These are phyloP conservation scores for Lindbergichthys nudifrons DNA, from an alignment of 2,797 vertebrate genomes.

Conservation along the genomic window DNA sequence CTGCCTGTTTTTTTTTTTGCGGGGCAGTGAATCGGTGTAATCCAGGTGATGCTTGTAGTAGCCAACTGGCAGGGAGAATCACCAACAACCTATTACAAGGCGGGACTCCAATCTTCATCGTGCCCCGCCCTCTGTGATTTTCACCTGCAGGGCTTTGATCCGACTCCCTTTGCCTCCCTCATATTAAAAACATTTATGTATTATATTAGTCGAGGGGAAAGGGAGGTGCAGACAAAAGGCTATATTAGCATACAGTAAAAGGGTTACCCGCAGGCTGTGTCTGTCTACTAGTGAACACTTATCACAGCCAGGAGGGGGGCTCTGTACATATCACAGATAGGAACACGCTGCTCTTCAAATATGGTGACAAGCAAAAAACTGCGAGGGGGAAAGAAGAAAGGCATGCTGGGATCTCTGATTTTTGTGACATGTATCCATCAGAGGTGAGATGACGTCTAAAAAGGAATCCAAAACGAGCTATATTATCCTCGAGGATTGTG, in stretches of 20 bases:
- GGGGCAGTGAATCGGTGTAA: conserved; percentile 69
- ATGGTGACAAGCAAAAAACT: conserved; percentile 45
- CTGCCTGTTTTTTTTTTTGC: conserved; percentile 72
- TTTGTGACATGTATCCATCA: conserved; percentile 41
- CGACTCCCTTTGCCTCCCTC: conserved; percentile 44
- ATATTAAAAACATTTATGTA: conserved; percentile 82
- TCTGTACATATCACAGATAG: conserved; percentile 70
- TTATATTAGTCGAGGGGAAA: conserved; percentile 69
- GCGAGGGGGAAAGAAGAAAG: conserved; percentile 35
- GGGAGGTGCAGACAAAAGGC: conserved; percentile 63
- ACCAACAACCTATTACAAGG: conserved; percentile 50
- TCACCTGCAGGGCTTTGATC: conserved; percentile 62
- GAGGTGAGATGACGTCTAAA: conserved; percentile 22
- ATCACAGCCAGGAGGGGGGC: conserved; percentile 77
- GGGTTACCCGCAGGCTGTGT: conserved; percentile 77
- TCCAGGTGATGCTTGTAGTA: conserved; percentile 70
- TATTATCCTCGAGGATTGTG: not conserved
- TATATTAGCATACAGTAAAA: conserved; percentile 82
- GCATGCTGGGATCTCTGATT: conserved; percentile 32
- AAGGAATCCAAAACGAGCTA: conserved; percentile 22
- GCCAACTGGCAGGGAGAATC: conserved; percentile 64
- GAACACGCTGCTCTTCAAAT: conserved; percentile 58
- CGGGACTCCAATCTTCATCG: conserved; percentile 39
- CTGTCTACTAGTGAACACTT: conserved; percentile 81
- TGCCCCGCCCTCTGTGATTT: conserved; percentile 53